Conservation (phyloP, 37 sponge, comb jelly and placozoan genomes). For the Bolinopsis microptera region DNA sequence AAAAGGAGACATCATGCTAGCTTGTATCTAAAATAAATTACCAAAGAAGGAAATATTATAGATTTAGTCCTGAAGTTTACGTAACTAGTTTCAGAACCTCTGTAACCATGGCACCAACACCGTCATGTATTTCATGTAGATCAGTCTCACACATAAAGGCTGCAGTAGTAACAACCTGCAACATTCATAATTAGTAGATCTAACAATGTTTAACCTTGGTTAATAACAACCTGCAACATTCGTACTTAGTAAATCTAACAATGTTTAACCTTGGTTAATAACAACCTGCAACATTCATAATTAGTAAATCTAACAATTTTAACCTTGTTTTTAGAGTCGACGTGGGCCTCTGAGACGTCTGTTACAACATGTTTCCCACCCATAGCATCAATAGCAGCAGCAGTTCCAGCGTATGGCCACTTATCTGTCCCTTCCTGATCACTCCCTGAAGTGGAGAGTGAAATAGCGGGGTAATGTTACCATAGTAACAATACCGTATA, state of each 20-base stretch:
- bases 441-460: background rate
- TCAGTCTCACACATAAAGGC: slow-evolving; percentile 89
- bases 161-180: slow-evolving; percentile 78
- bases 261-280: background rate
- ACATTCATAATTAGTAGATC: background rate
- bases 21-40: too few relatives aligned
- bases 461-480: background rate
- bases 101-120: slow-evolving; percentile 78
- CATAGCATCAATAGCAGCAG: slow-evolving; percentile 73
- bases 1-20: too few relatives aligned
- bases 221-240: background rate
- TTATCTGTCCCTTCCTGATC: slow-evolving; percentile 72
- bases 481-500: background rate
- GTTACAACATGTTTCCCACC: slow-evolving; percentile 77
- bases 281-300: background rate
- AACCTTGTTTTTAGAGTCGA: slow-evolving; percentile 70
- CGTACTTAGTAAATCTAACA: background rate
- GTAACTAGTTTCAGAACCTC: slow-evolving; percentile 65
- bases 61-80: too few relatives aligned
- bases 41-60: too few relatives aligned
- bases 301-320: background rate
- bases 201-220: background rate
- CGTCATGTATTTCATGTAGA: slow-evolving; percentile 78
- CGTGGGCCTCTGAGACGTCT: slow-evolving; percentile 76
- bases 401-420: slow-evolving; percentile 83